phyloP scores from a whole-genome alignment of 2,113 vertebrate species.

The Trogon surrucura region DNA sequence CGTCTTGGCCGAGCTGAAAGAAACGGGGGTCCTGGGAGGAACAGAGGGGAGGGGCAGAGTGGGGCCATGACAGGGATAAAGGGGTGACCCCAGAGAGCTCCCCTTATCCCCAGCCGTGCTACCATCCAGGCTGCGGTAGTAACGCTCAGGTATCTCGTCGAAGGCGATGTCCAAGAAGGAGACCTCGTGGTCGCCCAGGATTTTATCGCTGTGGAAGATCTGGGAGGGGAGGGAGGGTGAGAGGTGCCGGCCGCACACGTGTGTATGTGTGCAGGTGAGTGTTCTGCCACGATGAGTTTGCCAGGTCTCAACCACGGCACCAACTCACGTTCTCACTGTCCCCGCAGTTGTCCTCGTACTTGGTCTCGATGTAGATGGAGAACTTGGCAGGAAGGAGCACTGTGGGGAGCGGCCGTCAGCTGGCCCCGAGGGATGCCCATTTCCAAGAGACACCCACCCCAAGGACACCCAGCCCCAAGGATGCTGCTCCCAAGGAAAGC shows the following conservation, averaged over 20 bases:
- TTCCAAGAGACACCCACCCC: accelerated
- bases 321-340: slow-evolving; percentile 74
- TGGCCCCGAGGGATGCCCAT: not conserved
- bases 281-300: not conserved
- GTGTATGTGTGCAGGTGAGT: no score
- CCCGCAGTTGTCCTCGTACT: slow-evolving; percentile 80
- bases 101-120: accelerated
- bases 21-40: slow-evolving; percentile 72
- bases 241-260: accelerated
- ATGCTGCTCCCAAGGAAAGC: not conserved
- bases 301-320: accelerated
- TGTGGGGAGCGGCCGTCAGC: not conserved
- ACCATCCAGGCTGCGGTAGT: slow-evolving; percentile 79
- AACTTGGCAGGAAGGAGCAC: slow-evolving; percentile 83
- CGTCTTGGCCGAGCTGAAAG: slow-evolving; percentile 75
- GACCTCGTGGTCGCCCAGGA: slow-evolving; percentile 71
- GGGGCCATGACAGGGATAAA: not conserved
- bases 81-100: not conserved
- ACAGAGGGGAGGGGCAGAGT: not conserved
- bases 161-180: slow-evolving; percentile 77
- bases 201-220: slow-evolving; percentile 72
- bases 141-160: slow-evolving; percentile 78
- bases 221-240: not conserved
- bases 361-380: slow-evolving; percentile 82
- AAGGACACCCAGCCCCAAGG: accelerated